These are phyloP conservation scores for Hydroisotoma schaefferi DNA, from an alignment of 2,888 invertebrate species.

Conservation along the genomic window DNA sequence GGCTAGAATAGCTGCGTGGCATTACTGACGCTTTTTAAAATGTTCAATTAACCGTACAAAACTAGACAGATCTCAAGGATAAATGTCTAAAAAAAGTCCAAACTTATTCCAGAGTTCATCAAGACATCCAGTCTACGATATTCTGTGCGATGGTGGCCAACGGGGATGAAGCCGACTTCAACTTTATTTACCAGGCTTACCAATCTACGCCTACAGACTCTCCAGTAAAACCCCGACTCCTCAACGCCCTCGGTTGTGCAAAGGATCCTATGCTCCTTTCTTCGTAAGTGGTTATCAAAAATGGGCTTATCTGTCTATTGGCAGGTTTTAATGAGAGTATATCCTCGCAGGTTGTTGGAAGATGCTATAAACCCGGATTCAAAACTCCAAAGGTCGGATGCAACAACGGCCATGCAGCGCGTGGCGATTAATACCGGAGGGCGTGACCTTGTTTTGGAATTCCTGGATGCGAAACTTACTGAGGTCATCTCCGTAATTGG, in stretches of 20 bases:
- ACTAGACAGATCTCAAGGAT: no score
- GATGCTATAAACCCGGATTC: no score
- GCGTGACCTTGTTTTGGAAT: not conserved
- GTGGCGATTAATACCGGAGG: not conserved
- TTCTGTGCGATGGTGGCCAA: constrained; percentile 30
- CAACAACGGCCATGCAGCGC: not conserved
- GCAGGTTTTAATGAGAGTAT: no score
- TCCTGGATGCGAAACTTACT: not conserved
- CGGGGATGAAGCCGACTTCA: constrained; percentile 14
- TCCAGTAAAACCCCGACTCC: constrained; percentile 1
- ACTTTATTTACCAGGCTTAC: constrained; percentile 22
- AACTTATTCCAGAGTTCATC: constrained; percentile 2
- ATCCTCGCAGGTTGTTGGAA: no score
- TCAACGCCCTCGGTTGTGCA: constrained; percentile 28
- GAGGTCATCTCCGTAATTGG: constrained; percentile 2
- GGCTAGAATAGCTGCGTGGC: no score
- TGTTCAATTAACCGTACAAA: no score
- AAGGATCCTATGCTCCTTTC: no score
- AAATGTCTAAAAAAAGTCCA: constrained; percentile 4
- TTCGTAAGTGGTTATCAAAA: no score
- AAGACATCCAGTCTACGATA: constrained; percentile 22
- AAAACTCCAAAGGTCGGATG: not conserved
- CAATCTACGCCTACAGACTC: constrained; percentile 3
- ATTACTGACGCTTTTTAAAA: no score
- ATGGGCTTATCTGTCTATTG: no score